Percentiles rank a stretch among this genome's conserved stretches.
Evolutionary conservation across 2,797 vertebrate genomes (phyloP).

Genomic region (Mormyrops attenuatus): DNA sequence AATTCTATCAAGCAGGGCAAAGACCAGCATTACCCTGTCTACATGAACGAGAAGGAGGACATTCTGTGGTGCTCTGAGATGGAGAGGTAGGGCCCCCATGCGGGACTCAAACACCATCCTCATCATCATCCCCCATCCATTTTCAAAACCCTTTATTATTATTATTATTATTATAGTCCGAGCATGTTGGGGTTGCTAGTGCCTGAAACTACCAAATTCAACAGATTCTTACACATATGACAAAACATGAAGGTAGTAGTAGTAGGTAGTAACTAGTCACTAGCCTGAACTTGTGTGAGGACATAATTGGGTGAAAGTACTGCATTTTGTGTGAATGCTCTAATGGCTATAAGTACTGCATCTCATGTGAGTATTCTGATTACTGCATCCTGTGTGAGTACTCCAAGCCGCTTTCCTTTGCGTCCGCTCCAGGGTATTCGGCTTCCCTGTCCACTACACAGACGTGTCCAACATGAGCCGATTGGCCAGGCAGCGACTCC

Average conservation of each 20-base stretch:
- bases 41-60: conserved; percentile 97
- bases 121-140: neutral
- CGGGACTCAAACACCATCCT: neutral
- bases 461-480: conserved; percentile 99
- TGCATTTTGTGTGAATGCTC: neutral
- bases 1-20: conserved; percentile 99
- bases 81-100: conserved; percentile 73
- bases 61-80: conserved; percentile 98
- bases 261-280: neutral
- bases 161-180: neutral
- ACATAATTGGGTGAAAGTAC: neutral
- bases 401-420: neutral
- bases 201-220: neutral
- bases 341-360: neutral
- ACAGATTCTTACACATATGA: neutral
- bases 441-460: conserved; percentile 96
- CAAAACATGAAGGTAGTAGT: neutral
- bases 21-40: conserved; percentile 97
- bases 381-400: neutral
- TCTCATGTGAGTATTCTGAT: neutral
- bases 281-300: neutral
- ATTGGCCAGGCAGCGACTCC: conserved; percentile 92
- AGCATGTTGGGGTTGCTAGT: neutral
- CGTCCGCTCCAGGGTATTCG: conserved; percentile 75
- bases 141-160: neutral